These are phyloP conservation scores for Corythaixoides concolor DNA, from an alignment of 2,113 vertebrate species.

Conservation along the genomic window DNA sequence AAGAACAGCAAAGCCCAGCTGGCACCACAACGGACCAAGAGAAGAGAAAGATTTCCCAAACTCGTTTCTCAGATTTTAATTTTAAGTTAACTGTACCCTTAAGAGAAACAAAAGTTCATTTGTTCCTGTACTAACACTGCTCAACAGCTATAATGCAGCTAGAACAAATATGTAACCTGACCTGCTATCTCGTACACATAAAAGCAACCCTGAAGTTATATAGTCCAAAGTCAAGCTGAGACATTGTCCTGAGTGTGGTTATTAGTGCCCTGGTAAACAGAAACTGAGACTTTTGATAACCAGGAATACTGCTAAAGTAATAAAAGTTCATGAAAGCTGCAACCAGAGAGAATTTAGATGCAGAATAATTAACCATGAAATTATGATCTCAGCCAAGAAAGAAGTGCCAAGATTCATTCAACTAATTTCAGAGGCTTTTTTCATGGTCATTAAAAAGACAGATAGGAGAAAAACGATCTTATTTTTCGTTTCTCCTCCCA, in stretches of 20 bases:
- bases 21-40: fast-evolving
- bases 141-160: not conserved
- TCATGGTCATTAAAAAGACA: slow-evolving; percentile 26
- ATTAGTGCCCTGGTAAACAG: not conserved
- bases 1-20: not conserved
- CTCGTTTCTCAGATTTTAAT: not conserved
- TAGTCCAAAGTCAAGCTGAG: not conserved
- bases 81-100: not conserved
- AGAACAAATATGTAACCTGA: not conserved
- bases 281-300: not conserved
- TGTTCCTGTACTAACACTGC: not conserved
- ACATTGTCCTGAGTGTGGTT: not conserved
- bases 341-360: not conserved
- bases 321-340: not conserved
- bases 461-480: not conserved
- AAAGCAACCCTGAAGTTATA: not conserved
- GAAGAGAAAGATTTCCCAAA: not conserved
- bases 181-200: not conserved
- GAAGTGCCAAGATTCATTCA: slow-evolving; percentile 34
- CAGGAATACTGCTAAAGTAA: not conserved
- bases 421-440: slow-evolving; percentile 39
- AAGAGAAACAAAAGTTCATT: not conserved
- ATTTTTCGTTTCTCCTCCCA: slow-evolving; percentile 30
- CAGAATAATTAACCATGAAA: slow-evolving; percentile 53
- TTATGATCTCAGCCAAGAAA: slow-evolving; percentile 22